phyloP scores from a whole-genome alignment of 2,797 vertebrate genomes.

The Hirundo rustica region DNA sequence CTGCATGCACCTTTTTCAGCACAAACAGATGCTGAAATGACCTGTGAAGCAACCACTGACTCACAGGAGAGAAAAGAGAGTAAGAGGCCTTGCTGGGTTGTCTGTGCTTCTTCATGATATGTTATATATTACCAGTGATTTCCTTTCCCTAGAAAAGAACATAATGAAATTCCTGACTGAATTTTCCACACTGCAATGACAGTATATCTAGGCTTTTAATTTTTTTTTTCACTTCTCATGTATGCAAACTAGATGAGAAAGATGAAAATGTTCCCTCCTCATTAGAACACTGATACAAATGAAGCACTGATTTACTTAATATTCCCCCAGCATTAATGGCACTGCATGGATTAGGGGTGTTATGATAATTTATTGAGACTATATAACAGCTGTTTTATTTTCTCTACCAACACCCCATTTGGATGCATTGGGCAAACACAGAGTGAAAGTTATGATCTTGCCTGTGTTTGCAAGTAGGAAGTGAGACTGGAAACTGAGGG shows the following conservation, averaged over 20 bases:
- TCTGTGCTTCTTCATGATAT: background rate
- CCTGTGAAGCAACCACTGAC: slow-evolving; percentile 32
- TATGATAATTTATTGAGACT: background rate
- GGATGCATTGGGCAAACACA: background rate
- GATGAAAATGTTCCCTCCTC: background rate
- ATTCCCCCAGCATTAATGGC: background rate
- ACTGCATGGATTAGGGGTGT: background rate
- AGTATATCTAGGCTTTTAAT: background rate
- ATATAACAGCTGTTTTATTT: background rate
- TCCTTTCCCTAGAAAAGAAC: background rate
- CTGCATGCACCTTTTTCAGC: background rate
- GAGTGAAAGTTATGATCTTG: background rate
- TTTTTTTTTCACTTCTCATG: background rate
- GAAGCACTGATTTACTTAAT: background rate
- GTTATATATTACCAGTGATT: background rate
- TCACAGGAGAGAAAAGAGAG: background rate
- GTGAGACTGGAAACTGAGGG: background rate
- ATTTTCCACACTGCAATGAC: background rate
- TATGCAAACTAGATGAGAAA: accelerated
- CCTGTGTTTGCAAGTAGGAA: background rate
- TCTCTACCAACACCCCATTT: background rate
- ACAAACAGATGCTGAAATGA: background rate
- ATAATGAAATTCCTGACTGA: background rate
- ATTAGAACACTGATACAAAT: background rate
- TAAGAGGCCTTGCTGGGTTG: background rate